These are phyloP conservation scores for Spongilla lacustris DNA, from an alignment of 37 sponge, comb jelly and placozoan genomes.

Conservation along the genomic window DNA sequence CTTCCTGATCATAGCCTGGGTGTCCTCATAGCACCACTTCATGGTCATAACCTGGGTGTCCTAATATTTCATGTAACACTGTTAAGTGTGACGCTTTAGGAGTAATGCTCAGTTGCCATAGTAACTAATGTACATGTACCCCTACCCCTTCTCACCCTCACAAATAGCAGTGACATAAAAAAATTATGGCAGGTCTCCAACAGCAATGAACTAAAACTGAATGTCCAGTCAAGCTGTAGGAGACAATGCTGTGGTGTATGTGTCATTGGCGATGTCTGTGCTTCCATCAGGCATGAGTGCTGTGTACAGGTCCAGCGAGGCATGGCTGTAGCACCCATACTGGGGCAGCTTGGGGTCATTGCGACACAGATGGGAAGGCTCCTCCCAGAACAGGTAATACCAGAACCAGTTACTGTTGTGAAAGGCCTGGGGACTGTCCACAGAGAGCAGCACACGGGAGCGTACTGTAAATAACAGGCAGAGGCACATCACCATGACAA, in stretches of 20 bases:
- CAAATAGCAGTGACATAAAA: neutral
- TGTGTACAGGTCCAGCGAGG: neutral
- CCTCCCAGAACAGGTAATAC: constrained; percentile 25
- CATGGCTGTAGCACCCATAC: constrained; percentile 2
- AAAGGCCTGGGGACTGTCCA: constrained; percentile 29
- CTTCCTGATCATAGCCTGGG: no score
- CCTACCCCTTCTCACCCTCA: no score
- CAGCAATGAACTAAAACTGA: neutral
- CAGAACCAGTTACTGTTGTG: constrained; percentile 38
- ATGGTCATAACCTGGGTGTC: no score
- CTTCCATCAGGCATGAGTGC: neutral
- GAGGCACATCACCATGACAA: neutral
- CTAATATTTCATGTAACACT: no score
- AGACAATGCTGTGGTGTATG: neutral
- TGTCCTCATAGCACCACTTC: no score
- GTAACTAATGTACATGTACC: neutral
- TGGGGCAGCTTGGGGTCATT: neutral
- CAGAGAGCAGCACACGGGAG: constrained; percentile 56
- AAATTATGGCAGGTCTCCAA: neutral
- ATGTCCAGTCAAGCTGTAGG: neutral
- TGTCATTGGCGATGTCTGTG: neutral
- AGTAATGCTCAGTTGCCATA: neutral
- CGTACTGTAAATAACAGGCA: constrained; percentile 28
- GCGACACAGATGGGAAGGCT: neutral
- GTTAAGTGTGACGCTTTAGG: no score